These are phyloP conservation scores for Pseudopleuronectes americanus DNA, from an alignment of 2,797 vertebrate genomes.

Conservation along the genomic window DNA sequence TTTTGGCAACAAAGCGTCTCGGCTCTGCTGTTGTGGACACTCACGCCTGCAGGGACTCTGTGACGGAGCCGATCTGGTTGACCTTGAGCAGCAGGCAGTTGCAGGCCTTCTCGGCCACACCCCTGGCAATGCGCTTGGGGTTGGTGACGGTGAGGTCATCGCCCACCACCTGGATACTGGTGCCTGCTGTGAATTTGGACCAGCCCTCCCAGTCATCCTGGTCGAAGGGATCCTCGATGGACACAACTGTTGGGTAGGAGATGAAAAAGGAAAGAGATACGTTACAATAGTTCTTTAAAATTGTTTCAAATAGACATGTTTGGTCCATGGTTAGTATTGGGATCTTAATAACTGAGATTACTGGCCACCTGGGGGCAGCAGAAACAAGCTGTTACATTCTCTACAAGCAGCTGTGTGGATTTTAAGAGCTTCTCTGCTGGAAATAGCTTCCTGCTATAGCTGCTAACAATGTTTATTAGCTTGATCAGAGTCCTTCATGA, in stretches of 20 bases:
- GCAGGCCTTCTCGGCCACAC: constrained; percentile 90
- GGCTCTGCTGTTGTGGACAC: constrained; percentile 64
- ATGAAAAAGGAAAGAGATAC: no score
- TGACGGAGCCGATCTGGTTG: constrained; percentile 98
- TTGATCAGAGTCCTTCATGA: not conserved
- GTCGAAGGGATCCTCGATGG: constrained; percentile 98
- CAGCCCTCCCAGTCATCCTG: constrained; percentile 98
- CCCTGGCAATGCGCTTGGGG: constrained; percentile 95
- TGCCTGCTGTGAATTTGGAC: constrained; percentile 91
- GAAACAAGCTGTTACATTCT: not conserved
- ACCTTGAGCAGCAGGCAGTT: constrained; percentile 99
- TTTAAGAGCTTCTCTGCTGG: not conserved
- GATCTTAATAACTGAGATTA: not conserved
- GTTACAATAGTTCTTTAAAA: not conserved
- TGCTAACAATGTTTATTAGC: not conserved
- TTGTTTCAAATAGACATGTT: not conserved
- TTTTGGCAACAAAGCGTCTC: constrained; percentile 8
- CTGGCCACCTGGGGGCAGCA: constrained; percentile 46
- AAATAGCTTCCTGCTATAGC: not conserved
- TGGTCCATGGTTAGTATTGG: not conserved
- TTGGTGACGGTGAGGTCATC: constrained; percentile 98
- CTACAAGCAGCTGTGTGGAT: no score
- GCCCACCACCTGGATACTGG: constrained; percentile 95
- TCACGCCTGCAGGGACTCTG: constrained; percentile 96
- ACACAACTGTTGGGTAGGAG: constrained; percentile 87